phyloP scores from a whole-genome alignment of 2,113 vertebrate species.

The Syngnathoides biaculeatus region DNA sequence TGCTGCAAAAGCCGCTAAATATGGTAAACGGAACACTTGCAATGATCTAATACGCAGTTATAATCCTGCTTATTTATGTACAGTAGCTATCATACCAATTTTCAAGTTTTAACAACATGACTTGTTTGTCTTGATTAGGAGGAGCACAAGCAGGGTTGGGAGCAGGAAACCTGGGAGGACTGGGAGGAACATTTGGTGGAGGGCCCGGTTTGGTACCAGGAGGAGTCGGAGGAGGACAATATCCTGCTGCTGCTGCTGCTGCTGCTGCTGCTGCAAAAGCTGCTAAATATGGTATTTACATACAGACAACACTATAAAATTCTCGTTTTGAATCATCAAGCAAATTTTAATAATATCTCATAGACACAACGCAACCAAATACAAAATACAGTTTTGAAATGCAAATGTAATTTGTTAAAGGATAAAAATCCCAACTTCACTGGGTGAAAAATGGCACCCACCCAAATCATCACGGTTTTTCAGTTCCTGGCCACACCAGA shows the following conservation, averaged over 20 bases:
- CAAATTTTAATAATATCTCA: no score
- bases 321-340: background rate
- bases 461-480: background rate
- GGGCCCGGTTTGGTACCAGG: conserved; percentile 6
- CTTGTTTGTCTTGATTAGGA: conserved; percentile 4
- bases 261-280: conserved; percentile 8
- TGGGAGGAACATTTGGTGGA: conserved; percentile 7
- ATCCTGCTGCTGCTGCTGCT: background rate
- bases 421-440: background rate
- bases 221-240: conserved; percentile 34
- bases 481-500: no score
- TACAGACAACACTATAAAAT: no score
- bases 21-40: conserved; percentile 9
- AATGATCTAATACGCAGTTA: background rate
- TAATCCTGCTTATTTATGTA: background rate
- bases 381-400: no score
- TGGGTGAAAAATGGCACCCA: no score
- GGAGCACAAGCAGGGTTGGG: conserved; percentile 14
- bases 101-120: background rate
- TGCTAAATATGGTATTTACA: conserved; percentile 9
- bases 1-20: conserved; percentile 61
- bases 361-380: no score
- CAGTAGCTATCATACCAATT: background rate
- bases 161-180: conserved; percentile 9
- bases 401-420: no score